Evolutionary conservation across 1,140 invertebrate genomes (phyloP), one percentile per base, ranked within the genome.

Genomic region (Myzus persicae): DNA sequence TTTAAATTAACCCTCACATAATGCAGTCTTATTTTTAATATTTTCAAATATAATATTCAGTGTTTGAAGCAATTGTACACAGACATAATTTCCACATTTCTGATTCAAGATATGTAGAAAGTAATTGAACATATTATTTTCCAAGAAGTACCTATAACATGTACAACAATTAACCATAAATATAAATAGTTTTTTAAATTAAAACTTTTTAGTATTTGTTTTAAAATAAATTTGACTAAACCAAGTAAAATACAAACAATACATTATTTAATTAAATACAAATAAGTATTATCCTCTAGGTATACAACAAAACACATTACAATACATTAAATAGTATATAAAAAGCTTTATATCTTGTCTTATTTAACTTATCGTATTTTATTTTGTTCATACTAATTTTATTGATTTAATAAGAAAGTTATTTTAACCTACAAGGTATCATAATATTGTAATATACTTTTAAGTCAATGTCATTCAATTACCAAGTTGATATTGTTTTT

Each of bases 1-100:
- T 88, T 93, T 26, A 24, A 46, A 44, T 20, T 7, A 87, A 93
- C 94, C 97, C 98, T 98, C 97, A 99, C 99, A 99, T 91, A 99
- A 95, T 87, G 99, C 99, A 54, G 99, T 99, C 96, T 99, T 99
- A 96, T 99, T 99, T 93, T 98, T 96, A 94, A 99, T 99, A 95
- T 99, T 99, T 96, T 99, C 99, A 97, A 99, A 99, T 81, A 99
- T 95, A 95, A 99, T 99, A 96, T 99, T 99, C 8, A 99, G 96
- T 26, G 99, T 99, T 95, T 99, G 99, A 36, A 99, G 96, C 82
- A 99, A 96, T 95, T 99, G 99, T 89, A 99, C 98, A 96, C 99
- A 99, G 11, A 99, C 99, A 96, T 97, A 99, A 94, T 98, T 98
- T 14, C 99, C 99, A 96, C 98, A 99, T 95, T 99, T 99, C 95